Conservation (phyloP, 2,888 invertebrate genomes). For the Drosophila prostipennis region DNA sequence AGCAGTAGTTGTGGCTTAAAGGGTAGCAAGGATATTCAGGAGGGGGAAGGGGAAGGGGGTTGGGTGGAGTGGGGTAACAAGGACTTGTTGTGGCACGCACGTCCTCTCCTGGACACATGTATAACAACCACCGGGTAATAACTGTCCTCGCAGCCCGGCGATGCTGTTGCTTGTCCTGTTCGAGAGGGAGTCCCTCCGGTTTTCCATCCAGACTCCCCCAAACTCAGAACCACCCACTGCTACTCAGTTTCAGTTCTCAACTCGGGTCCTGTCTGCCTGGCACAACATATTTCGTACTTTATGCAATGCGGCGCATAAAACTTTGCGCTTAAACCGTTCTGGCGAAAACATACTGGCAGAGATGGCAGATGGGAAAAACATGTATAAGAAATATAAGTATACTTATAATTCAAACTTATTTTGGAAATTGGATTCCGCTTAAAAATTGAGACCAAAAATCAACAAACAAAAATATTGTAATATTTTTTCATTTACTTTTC, state of each 20-base stretch:
- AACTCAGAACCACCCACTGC: neutral
- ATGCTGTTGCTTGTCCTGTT: conserved; percentile 41
- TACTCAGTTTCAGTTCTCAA: conserved; percentile 34
- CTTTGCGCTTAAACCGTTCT: conserved; percentile 52
- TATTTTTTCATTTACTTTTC: too few relatives aligned
- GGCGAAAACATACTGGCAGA: conserved; percentile 2
- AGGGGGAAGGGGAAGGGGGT: too few relatives aligned
- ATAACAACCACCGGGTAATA: conserved; percentile 55
- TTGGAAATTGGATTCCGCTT: too few relatives aligned
- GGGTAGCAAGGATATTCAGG: conserved; percentile 1
- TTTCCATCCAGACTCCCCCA: neutral
- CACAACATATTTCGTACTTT: conserved; percentile 63
- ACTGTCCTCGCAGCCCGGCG: conserved; percentile 42
- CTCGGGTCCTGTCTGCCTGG: conserved; percentile 18
- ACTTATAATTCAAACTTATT: too few relatives aligned
- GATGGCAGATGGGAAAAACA: too few relatives aligned
- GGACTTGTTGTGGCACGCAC: conserved; percentile 54
- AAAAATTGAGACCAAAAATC: too few relatives aligned
- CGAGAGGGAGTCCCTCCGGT: conserved; percentile 14
- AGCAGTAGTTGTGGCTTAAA: conserved; percentile 44
- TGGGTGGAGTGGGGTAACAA: conserved; percentile 4
- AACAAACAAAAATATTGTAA: too few relatives aligned
- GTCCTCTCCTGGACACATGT: conserved; percentile 58
- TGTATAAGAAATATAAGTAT: too few relatives aligned
- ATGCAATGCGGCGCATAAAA: conserved; percentile 59